Evolutionary conservation across 2,113 vertebrate genomes (phyloP).

Genomic region (Crypturellus undulatus): DNA sequence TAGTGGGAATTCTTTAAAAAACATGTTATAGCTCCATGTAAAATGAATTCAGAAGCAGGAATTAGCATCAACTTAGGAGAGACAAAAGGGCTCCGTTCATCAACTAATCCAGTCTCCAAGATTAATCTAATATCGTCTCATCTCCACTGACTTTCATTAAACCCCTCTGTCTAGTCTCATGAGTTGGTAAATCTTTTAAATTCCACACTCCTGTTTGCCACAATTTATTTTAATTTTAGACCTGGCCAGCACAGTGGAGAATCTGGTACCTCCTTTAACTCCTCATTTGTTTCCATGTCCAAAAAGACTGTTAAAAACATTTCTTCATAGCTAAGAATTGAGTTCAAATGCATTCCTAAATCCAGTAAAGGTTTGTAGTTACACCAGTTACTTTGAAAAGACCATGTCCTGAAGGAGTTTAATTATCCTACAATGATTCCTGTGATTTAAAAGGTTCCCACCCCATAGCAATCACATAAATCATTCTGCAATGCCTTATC

Average conservation of each 20-base stretch:
- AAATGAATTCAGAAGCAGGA: constrained; percentile 23
- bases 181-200: constrained; percentile 38
- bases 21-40: not conserved
- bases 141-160: constrained; percentile 49
- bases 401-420: constrained; percentile 7
- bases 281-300: not conserved
- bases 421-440: constrained; percentile 7
- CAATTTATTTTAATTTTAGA: not conserved
- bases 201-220: not conserved
- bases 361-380: not conserved
- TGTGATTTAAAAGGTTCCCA: constrained; percentile 15
- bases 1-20: not conserved
- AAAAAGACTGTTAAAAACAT: not conserved
- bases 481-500: constrained; percentile 22
- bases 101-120: constrained; percentile 18
- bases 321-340: not conserved
- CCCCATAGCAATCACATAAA: constrained; percentile 33
- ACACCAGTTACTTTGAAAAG: not conserved
- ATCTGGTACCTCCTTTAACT: not conserved
- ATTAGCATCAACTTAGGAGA: constrained; percentile 32
- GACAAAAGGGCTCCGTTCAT: constrained; percentile 27
- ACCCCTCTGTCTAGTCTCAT: constrained; percentile 22
- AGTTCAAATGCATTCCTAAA: constrained; percentile 15
- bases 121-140: constrained; percentile 38
- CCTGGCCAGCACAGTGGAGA: not conserved